Percentiles rank a stretch among this genome's conserved stretches.
phyloP scores from a whole-genome alignment of 2,113 vertebrate genomes.

The Boleophthalmus pectinirostris region DNA sequence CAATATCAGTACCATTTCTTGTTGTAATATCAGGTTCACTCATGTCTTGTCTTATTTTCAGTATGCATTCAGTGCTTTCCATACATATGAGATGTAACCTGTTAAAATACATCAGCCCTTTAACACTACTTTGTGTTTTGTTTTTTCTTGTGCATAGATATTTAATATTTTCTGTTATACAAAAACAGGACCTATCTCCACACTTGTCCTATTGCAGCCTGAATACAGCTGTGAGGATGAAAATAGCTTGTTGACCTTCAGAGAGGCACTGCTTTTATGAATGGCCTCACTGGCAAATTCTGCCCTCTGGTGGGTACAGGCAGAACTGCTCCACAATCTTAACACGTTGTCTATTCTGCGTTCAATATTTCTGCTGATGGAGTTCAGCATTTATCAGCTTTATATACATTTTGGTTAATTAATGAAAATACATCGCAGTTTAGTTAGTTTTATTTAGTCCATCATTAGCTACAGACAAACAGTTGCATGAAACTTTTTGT shows the following conservation, averaged over 20 bases:
- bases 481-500: too few species aligned
- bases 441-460: too few species aligned
- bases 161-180: too few species aligned
- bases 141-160: background rate
- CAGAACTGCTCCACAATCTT: background rate
- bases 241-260: conserved; percentile 11
- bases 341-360: background rate
- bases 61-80: background rate
- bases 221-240: background rate
- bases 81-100: conserved; percentile 26
- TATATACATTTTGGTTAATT: background rate
- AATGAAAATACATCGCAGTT: background rate
- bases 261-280: conserved; percentile 2
- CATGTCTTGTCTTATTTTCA: background rate
- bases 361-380: background rate
- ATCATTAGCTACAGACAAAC: too few species aligned
- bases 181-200: background rate
- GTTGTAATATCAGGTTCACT: background rate
- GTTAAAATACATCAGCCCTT: conserved; percentile 22
- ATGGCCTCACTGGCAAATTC: background rate
- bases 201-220: background rate
- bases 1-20: background rate
- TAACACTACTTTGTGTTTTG: background rate
- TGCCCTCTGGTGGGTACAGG: conserved; percentile 3
- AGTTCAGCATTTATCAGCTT: background rate